Percentiles rank a stretch among this genome's conserved stretches.
Evolutionary conservation across 2,113 vertebrate species (phyloP).

Genomic region (Brachyhypopomus gauderio): DNA sequence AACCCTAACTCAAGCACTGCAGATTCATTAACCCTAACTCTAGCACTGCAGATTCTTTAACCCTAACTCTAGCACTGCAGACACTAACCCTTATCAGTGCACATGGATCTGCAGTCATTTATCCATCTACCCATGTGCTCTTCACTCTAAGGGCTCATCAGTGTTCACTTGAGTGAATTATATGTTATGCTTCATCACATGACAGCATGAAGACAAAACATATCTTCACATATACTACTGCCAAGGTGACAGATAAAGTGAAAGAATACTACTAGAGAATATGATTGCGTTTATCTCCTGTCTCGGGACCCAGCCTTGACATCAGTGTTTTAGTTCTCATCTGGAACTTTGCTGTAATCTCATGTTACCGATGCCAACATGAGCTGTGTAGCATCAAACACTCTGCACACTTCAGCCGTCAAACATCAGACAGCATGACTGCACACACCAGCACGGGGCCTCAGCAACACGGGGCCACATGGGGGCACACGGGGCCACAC

Average conservation of each 20-base stretch:
- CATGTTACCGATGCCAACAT: slow-evolving; percentile 6
- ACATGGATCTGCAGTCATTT: not conserved
- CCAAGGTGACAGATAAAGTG: slow-evolving; percentile 54
- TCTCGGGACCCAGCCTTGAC: slow-evolving; percentile 27
- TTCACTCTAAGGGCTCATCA: slow-evolving; percentile 8
- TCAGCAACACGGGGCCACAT: no score
- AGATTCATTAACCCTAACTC: no score
- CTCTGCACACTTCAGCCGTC: no score
- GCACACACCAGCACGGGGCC: no score
- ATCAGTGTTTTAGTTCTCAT: not conserved
- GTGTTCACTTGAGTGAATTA: slow-evolving; percentile 11
- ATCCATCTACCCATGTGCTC: not conserved
- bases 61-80: not conserved
- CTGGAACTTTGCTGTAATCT: not conserved
- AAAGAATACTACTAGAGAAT: not conserved
- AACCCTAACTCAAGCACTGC: slow-evolving; percentile 1
- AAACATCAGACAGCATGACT: no score
- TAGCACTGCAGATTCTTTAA: not conserved
- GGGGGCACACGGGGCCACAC: no score
- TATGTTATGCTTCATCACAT: slow-evolving; percentile 34
- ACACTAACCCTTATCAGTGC: not conserved
- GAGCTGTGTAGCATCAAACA: not conserved
- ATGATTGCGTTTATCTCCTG: slow-evolving; percentile 29
- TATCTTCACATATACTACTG: slow-evolving; percentile 31
- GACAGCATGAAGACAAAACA: slow-evolving; percentile 61